Conservation (phyloP, 2,113 vertebrate genomes). For the Stigmatopora nigra region DNA sequence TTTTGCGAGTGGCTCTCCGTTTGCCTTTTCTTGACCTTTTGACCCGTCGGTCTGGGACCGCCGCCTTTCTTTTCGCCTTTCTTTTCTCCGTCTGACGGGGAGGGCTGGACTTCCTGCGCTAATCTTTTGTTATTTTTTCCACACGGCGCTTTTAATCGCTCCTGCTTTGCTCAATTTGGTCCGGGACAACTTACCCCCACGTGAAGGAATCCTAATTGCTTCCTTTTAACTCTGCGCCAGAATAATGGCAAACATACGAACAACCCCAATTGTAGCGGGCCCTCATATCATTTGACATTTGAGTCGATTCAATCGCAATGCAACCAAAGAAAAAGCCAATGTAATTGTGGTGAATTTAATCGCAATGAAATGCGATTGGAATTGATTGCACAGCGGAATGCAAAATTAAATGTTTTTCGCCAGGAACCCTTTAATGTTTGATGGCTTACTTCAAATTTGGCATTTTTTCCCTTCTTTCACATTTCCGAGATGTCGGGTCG, state of each 20-base stretch:
- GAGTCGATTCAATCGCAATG: too few species aligned
- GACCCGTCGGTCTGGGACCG: slow-evolving; percentile 14
- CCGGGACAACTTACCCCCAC: slow-evolving; percentile 55
- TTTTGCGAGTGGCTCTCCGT: neutral
- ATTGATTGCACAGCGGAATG: too few species aligned
- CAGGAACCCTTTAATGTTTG: too few species aligned
- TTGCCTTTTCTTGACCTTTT: slow-evolving; percentile 41
- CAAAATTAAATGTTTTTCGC: too few species aligned
- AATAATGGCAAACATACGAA: slow-evolving; percentile 8
- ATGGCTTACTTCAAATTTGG: too few species aligned
- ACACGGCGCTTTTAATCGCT: slow-evolving; percentile 39
- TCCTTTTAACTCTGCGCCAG: slow-evolving; percentile 45
- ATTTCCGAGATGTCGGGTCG: too few species aligned
- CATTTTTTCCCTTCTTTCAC: too few species aligned
- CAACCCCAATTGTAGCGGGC: neutral
- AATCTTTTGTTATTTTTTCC: slow-evolving; percentile 71
- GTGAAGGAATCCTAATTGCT: slow-evolving; percentile 68
- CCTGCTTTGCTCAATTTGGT: slow-evolving; percentile 62
- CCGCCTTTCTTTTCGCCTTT: slow-evolving; percentile 34
- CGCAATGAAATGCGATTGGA: too few species aligned
- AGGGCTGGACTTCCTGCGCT: slow-evolving; percentile 54
- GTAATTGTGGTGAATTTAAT: too few species aligned
- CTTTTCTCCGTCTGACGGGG: slow-evolving; percentile 32
- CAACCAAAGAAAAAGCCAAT: too few species aligned
- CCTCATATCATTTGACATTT: too few species aligned